Percentiles rank a stretch among this genome's conserved stretches.
Evolutionary conservation across 2,888 invertebrate species (phyloP).

Genomic region (Hirtodrosophila alboralis): DNA sequence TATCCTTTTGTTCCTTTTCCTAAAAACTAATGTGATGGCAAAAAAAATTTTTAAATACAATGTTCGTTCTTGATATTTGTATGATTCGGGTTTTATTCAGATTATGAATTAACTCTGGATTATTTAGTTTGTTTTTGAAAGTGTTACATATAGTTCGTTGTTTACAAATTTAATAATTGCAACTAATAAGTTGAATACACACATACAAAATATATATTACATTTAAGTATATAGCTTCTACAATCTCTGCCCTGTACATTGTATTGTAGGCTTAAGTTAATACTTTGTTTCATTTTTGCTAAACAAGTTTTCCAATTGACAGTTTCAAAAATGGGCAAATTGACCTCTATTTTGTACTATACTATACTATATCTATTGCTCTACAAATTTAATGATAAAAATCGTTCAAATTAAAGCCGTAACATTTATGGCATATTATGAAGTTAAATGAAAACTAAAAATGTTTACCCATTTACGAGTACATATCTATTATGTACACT

Average conservation of each 20-base stretch:
- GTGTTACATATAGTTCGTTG: constrained; percentile 6
- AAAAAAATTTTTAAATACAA: constrained; percentile 34
- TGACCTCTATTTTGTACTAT: constrained; percentile 52
- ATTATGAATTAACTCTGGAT: no score
- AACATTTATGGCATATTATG: constrained; percentile 43
- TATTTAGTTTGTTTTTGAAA: neutral
- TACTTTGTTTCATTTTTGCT: constrained; percentile 17
- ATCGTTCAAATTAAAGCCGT: constrained; percentile 40
- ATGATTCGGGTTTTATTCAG: constrained; percentile 10
- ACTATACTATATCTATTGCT: constrained; percentile 57
- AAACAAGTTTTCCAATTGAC: constrained; percentile 35
- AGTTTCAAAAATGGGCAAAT: constrained; percentile 46
- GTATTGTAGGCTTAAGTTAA: constrained; percentile 25
- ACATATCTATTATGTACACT: constrained; percentile 47
- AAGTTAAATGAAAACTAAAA: constrained; percentile 37
- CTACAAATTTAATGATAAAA: constrained; percentile 16
- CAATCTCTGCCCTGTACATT: constrained; percentile 23
- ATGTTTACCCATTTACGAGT: constrained; percentile 46
- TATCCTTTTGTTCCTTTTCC: constrained; percentile 33
- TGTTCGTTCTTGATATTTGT: no score
- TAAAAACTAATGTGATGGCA: constrained; percentile 47
- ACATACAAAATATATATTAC: constrained; percentile 19
- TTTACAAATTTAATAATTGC: no score
- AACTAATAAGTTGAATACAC: constrained; percentile 11
- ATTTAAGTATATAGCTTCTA: constrained; percentile 28